Percentiles rank a stretch among this genome's conserved stretches.
phyloP scores from a whole-genome alignment of 2,113 vertebrate species.

The Sinosuthora webbiana region DNA sequence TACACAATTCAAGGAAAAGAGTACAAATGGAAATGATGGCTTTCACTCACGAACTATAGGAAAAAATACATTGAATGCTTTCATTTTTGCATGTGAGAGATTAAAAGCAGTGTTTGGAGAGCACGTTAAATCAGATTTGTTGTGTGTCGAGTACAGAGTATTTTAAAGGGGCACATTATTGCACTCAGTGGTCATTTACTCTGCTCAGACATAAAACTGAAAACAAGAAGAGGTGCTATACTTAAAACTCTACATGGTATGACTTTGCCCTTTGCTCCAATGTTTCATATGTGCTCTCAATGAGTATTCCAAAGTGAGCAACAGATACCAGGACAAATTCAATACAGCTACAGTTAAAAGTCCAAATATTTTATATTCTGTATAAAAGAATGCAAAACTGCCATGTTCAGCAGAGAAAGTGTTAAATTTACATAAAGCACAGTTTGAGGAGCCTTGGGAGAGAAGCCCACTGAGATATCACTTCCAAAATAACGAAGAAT shows the following conservation, averaged over 20 bases:
- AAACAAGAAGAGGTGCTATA: not conserved
- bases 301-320: not conserved
- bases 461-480: not conserved
- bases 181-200: not conserved
- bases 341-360: not conserved
- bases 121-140: not conserved
- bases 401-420: not conserved
- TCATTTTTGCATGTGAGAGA: not conserved
- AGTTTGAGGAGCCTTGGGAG: not conserved
- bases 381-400: not conserved
- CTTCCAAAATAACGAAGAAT: not conserved
- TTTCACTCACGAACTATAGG: not conserved
- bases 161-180: not conserved
- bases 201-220: not conserved
- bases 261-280: not conserved
- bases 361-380: not conserved
- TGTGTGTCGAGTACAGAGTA: not conserved
- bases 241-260: accelerated
- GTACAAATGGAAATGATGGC: not conserved
- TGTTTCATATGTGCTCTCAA: not conserved
- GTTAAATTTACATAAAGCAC: not conserved
- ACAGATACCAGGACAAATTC: not conserved
- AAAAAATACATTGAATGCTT: not conserved
- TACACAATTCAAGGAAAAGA: not conserved
- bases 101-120: not conserved